phyloP scores from a whole-genome alignment of 2,113 vertebrate genomes.

The Hippocampus barbouri region DNA sequence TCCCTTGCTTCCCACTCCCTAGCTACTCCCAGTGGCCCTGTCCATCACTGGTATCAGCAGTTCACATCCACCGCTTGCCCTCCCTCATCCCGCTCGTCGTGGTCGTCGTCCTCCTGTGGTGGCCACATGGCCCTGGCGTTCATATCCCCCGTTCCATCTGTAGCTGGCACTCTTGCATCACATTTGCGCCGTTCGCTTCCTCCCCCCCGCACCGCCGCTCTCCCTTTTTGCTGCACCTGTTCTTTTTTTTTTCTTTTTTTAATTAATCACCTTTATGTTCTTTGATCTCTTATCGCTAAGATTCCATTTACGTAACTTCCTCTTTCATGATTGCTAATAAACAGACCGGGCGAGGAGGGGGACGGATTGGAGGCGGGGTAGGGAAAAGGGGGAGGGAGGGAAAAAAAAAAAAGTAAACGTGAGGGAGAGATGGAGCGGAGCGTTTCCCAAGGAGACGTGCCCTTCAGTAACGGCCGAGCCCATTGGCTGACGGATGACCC shows the following conservation, averaged over 20 bases:
- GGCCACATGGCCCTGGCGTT: slow-evolving; percentile 38
- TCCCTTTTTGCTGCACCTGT: slow-evolving; percentile 9
- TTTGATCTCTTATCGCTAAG: background rate
- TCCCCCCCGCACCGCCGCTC: slow-evolving; percentile 28
- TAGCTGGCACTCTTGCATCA: slow-evolving; percentile 72
- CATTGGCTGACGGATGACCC: slow-evolving; percentile 58
- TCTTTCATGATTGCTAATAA: slow-evolving; percentile 60
- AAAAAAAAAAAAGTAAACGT: slow-evolving; percentile 13
- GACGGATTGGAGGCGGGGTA: background rate
- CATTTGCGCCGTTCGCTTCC: slow-evolving; percentile 55
- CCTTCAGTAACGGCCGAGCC: slow-evolving; percentile 30
- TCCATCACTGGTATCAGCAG: slow-evolving; percentile 55
- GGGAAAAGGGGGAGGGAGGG: background rate
- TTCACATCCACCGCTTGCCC: slow-evolving; percentile 25
- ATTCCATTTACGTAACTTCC: slow-evolving; percentile 34
- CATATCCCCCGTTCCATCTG: slow-evolving; percentile 67
- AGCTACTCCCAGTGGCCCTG: slow-evolving; percentile 52
- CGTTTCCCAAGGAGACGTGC: slow-evolving; percentile 52
- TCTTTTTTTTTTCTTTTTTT: slow-evolving; percentile 9
- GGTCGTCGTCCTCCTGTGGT: slow-evolving; percentile 34
- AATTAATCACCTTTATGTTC: background rate
- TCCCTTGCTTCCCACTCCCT: slow-evolving; percentile 21
- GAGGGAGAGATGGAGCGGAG: slow-evolving; percentile 30
- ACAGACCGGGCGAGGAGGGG: slow-evolving; percentile 5
- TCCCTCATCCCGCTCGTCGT: background rate